A percentile compares a stretch with the other conserved stretches of the same genome.
These are phyloP conservation scores for Chloromyia formosa DNA, from an alignment of 2,888 invertebrate species.

Conservation along the genomic window DNA sequence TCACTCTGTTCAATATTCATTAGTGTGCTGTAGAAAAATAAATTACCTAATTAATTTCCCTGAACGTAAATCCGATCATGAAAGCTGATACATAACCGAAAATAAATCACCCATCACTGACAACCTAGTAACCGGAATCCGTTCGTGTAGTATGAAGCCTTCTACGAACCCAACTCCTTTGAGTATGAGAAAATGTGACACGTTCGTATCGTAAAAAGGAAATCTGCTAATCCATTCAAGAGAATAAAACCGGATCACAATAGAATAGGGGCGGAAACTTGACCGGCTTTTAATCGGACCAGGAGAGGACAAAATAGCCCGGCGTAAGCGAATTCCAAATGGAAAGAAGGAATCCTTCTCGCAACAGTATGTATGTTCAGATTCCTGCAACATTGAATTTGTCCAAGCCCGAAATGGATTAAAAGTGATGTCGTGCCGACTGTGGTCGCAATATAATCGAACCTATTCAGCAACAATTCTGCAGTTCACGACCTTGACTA, in stretches of 20 bases:
- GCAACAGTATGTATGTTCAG: no score
- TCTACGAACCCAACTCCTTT: no score
- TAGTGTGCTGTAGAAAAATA: no score
- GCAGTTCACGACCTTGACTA: slow-evolving; percentile 7
- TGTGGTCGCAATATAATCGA: slow-evolving; percentile 27
- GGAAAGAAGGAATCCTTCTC: background rate
- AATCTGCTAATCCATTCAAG: slow-evolving; percentile 48
- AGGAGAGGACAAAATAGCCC: background rate
- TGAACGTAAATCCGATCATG: no score
- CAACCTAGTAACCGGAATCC: background rate
- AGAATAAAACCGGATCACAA: slow-evolving; percentile 38
- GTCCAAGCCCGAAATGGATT: slow-evolving; percentile 24
- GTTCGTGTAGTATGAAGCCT: background rate
- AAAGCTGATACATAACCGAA: background rate
- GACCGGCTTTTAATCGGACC: slow-evolving; percentile 29
- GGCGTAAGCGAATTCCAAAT: slow-evolving; percentile 25
- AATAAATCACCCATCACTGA: background rate
- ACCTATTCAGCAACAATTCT: slow-evolving; percentile 36
- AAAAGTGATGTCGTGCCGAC: slow-evolving; percentile 14
- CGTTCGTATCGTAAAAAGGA: slow-evolving; percentile 48
- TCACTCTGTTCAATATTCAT: no score
- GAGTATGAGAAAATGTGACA: slow-evolving; percentile 47
- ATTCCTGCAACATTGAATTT: background rate
- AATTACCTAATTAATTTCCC: no score
- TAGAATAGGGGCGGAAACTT: slow-evolving; percentile 2